These are phyloP conservation scores for Chaetodon trifasciatus DNA, from an alignment of 2,797 vertebrate genomes.

Conservation along the genomic window DNA sequence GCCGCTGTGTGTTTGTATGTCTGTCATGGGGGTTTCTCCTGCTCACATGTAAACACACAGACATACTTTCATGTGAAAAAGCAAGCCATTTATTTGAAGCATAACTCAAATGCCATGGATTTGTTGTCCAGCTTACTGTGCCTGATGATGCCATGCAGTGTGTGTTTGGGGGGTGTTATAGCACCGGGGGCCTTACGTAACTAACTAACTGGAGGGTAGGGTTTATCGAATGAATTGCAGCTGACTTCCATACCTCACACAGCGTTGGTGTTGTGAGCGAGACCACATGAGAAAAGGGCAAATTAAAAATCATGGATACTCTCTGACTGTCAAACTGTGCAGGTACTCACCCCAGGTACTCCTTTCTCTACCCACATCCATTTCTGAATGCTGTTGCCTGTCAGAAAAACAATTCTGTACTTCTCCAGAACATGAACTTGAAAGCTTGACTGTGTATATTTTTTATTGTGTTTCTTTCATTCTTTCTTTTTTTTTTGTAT, in stretches of 20 bases:
- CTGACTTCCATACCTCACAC: conserved; percentile 99
- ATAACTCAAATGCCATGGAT: conserved; percentile 79
- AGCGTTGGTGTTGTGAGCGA: conserved; percentile 99
- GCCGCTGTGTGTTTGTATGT: conserved; percentile 70
- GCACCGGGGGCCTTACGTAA: conserved; percentile 88
- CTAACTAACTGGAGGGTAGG: conserved; percentile 92
- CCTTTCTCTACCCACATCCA: conserved; percentile 99
- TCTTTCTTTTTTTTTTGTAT: conserved; percentile 42
- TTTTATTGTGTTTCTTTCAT: conserved; percentile 36
- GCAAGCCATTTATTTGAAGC: conserved; percentile 52
- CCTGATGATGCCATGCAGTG: conserved; percentile 90
- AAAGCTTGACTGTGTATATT: conserved; percentile 66
- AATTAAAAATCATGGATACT: conserved; percentile 99
- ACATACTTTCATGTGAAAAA: conserved; percentile 50
- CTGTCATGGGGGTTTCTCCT: conserved; percentile 30
- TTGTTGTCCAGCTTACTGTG: conserved; percentile 89
- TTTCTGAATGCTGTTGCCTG: conserved; percentile 99
- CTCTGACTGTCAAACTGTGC: conserved; percentile 97
- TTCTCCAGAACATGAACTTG: conserved; percentile 70
- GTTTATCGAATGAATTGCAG: conserved; percentile 99
- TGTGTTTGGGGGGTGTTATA: conserved; percentile 93
- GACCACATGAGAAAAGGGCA: conserved; percentile 99
- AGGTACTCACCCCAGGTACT: conserved; percentile 99
- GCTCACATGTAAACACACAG: conserved; percentile 69
- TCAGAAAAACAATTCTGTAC: conserved; percentile 76